Percentiles rank a stretch among this genome's conserved stretches.
phyloP scores from a whole-genome alignment of 1,140 invertebrate species.

The Drosophila trapezifrons region DNA sequence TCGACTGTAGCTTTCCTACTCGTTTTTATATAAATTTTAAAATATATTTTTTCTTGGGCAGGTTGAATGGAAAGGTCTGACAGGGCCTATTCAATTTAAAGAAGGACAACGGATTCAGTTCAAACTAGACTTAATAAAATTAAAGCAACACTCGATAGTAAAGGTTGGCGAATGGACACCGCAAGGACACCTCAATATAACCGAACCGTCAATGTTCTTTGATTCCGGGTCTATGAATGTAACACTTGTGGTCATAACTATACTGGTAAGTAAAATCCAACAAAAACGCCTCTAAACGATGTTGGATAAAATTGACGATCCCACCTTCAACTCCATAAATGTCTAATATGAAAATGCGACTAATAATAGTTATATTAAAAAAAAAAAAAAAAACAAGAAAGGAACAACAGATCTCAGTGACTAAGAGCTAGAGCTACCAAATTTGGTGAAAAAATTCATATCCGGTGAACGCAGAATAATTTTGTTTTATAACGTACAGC shows the following conservation, averaged over 20 bases:
- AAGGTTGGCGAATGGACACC: conserved; percentile 92
- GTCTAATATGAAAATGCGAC: not conserved
- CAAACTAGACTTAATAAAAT: conserved; percentile 93
- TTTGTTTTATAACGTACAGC: no score
- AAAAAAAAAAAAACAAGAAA: no score
- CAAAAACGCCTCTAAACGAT: no score
- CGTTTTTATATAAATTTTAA: not conserved
- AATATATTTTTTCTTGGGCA: conserved; percentile 11
- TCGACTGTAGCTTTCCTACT: no score
- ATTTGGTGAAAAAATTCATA: no score
- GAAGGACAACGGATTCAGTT: conserved; percentile 93
- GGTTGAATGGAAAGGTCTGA: conserved; percentile 88
- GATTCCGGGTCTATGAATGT: conserved; percentile 93
- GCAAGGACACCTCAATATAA: conserved; percentile 90
- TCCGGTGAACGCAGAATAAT: no score
- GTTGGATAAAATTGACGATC: no score
- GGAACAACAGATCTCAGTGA: no score
- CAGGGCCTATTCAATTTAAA: conserved; percentile 94
- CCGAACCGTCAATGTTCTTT: conserved; percentile 92
- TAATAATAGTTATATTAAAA: no score
- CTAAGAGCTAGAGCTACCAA: no score
- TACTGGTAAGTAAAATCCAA: conserved; percentile 46
- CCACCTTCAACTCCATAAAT: not conserved
- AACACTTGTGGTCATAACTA: conserved; percentile 87
- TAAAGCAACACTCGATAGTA: conserved; percentile 90